Evolutionary conservation across 2,113 vertebrate genomes (phyloP), one percentile per base, ranked within the genome.

Genomic region (Sceloporus tristichus): DNA sequence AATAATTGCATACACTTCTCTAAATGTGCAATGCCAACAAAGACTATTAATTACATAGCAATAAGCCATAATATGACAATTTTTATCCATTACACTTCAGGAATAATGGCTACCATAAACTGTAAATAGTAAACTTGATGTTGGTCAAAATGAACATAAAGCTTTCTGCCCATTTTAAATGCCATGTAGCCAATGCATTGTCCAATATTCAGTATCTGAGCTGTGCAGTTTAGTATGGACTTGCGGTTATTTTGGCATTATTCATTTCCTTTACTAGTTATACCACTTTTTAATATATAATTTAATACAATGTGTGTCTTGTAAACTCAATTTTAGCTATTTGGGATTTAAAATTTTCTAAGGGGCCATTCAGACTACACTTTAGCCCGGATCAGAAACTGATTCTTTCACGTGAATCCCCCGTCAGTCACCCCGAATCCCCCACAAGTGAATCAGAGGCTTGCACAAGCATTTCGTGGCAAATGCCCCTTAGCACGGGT

Each of bases 1-100:
- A 82, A 87, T 81, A 87, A 87, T 87, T 82, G 56, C 70, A 73
- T 42, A 34, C 54, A 4, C 9, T 87, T 62, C 70, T 87, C 34
- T 83, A 77, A 48, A 66, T 88, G 56, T 88, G 59, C 73, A 88
- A 83, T 88, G 77, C 68, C 77, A 29, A 66, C 42, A 38, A 77
- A 77, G 80, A 65, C 80, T 25, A 38, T 83, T 88, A 88, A 76
- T 77, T 68, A 19, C 80, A 77, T 25, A 77, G 59, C 65, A 82
- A 66, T 76, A 71, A 56, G 59, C 16, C 66, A 65, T 87, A 74
- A 62, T 76, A 88, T 83, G 73, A 73, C 59, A 83, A 83, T 83
- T 83, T 19, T 77, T 88, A 88, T 87, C 42, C 29, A 76, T 77
- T 54, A 65, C 19, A 27, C n/a, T 88, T 68, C 4, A 66, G 21